Percentiles rank a stretch among this genome's conserved stretches.
These are phyloP conservation scores for Eupithecia inturbata DNA, from an alignment of 2,888 invertebrate species.

Conservation along the genomic window DNA sequence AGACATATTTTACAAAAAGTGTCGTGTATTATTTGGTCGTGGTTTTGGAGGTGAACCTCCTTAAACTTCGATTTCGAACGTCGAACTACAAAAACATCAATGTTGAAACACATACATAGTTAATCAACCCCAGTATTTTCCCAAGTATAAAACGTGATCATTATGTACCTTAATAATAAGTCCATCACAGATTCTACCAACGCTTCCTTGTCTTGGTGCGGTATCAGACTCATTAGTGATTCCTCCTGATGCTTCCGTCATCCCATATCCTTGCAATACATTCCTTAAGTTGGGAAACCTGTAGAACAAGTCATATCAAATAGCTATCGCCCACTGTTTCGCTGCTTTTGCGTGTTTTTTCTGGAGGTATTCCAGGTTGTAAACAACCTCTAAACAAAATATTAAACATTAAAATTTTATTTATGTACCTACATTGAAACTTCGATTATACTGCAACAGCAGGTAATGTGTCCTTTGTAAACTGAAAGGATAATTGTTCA, in stretches of 20 bases:
- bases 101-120: not conserved
- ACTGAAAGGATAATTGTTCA: not conserved
- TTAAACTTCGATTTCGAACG: too few species aligned
- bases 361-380: not conserved
- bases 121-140: not conserved
- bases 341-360: not conserved
- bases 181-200: conserved; percentile 59
- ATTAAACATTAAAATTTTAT: too few species aligned
- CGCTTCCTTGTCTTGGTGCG: conserved; percentile 58
- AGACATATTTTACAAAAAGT: not conserved
- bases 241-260: conserved; percentile 66
- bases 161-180: conserved; percentile 56
- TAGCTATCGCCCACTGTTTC: not conserved
- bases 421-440: not conserved
- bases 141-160: not conserved
- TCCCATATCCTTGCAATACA: conserved; percentile 69
- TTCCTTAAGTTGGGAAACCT: conserved; percentile 60
- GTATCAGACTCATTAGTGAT: conserved; percentile 56
- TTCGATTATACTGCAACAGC: not conserved
- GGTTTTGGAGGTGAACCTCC: too few species aligned
- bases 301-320: conserved; percentile 19
- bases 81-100: too few species aligned
- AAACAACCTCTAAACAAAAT: not conserved
- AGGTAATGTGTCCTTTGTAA: not conserved
- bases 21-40: not conserved